A percentile compares a stretch with the other conserved stretches of the same genome.
Evolutionary conservation across 35 echinoderm and acorn worm genomes (phyloP).

Genomic region (Patiria miniata): DNA sequence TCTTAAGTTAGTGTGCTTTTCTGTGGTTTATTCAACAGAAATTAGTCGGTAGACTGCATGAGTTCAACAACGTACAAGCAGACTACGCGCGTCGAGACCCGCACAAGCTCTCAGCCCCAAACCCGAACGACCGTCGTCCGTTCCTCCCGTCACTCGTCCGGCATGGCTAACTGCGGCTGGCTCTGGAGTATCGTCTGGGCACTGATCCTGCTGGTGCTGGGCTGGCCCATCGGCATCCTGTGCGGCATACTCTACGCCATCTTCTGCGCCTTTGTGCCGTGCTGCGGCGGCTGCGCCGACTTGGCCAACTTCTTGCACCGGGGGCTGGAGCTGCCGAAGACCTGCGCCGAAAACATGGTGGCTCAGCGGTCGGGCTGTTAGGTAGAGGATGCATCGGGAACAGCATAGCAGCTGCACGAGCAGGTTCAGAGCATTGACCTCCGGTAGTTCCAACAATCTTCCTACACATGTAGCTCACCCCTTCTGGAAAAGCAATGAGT

Average conservation of each 20-base stretch:
- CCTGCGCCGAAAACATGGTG: slow-evolving; percentile 91
- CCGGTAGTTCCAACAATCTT: not conserved
- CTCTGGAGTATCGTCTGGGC: slow-evolving; percentile 97
- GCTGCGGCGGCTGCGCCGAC: slow-evolving; percentile 91
- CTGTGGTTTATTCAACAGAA: too few species aligned
- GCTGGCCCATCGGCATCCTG: slow-evolving; percentile 93
- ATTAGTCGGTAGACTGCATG: too few species aligned
- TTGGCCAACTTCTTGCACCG: slow-evolving; percentile 88
- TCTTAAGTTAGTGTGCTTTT: too few species aligned
- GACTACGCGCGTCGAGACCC: too few species aligned
- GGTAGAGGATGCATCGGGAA: not conserved
- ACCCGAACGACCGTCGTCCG: not conserved
- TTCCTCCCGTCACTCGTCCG: not conserved
- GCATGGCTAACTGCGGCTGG: slow-evolving; percentile 99
- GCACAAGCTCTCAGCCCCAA: too few species aligned
- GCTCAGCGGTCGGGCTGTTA: slow-evolving; percentile 91
- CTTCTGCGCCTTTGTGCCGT: slow-evolving; percentile 96
- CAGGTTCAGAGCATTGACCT: not conserved
- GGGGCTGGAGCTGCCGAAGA: slow-evolving; percentile 82
- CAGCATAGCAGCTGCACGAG: not conserved
- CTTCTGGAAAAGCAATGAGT: too few species aligned
- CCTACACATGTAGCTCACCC: too few species aligned
- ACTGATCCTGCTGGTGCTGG: slow-evolving; percentile 80
- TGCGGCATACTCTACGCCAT: slow-evolving; percentile 93
- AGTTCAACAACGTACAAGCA: too few species aligned